These are phyloP conservation scores for Lepidurus packardi DNA, from an alignment of 1,140 invertebrate genomes.

Conservation along the genomic window DNA sequence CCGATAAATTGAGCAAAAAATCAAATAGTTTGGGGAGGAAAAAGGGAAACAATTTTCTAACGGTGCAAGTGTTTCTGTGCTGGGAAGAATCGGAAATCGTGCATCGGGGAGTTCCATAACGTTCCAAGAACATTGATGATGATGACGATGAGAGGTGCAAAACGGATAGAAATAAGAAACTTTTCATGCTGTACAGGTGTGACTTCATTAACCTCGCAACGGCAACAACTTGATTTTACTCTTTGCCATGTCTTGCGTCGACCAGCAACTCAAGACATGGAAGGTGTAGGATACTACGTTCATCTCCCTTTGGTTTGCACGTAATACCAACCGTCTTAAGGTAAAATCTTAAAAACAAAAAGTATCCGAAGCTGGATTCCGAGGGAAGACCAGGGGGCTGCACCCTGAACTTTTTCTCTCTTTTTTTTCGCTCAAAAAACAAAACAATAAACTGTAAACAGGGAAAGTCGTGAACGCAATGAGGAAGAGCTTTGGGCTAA, in stretches of 20 bases:
- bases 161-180: too few species aligned
- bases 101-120: background rate
- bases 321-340: background rate
- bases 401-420: background rate
- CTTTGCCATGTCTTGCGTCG: background rate
- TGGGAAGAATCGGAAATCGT: background rate
- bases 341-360: background rate
- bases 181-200: background rate
- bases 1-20: slow-evolving; percentile 13
- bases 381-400: background rate
- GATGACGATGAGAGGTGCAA: background rate
- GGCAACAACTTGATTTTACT: background rate
- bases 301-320: background rate
- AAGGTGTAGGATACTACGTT: background rate
- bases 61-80: background rate
- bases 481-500: background rate
- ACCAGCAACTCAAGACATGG: slow-evolving; percentile 14
- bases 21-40: background rate
- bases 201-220: background rate
- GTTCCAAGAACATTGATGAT: background rate
- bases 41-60: background rate
- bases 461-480: background rate
- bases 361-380: background rate
- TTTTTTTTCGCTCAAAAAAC: background rate
- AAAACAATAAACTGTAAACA: background rate